Evolutionary conservation across 2,888 invertebrate genomes (phyloP), one percentile per base, ranked within the genome.

Genomic region (Drosophila stalkeri): DNA sequence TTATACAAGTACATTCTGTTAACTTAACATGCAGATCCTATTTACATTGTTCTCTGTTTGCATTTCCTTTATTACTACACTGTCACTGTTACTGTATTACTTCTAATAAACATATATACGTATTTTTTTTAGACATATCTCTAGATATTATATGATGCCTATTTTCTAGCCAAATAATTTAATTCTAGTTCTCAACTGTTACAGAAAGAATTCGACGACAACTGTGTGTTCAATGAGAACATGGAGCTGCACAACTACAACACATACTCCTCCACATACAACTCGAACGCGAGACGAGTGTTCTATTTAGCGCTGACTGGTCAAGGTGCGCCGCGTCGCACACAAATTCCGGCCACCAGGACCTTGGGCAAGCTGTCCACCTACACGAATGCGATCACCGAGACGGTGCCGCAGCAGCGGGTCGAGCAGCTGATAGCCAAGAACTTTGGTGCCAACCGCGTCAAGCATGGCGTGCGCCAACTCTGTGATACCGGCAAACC

Each of bases 191-290:
- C 62, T 78, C 67, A 84, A 86, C 94, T 95, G 94, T 96, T 96
- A 90, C 96, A 97, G 97, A 96, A 95, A 94, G 96, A 96, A 93
- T 96, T 96, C 94, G 96, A 95, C 92, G 96, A 96, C 92, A 96
- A 96, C 91, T 97, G 97, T 94, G 95, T 97, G 92, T 97, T 97
- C 95, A 96, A 97, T 94, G 97, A 97, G 94, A 96, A 95, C 92
- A 95, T 97, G 93, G 97, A 96, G 93, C 95, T 96, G 93, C 96
- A 97, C 93, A 95, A 96, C 93, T 97, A 97, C 94, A 97, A 97
- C 93, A 96, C 96, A 68, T 97, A 97, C 94, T 96, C 97, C 90
- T 96, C 96, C 85, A 94, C 94, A 73, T 95, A 96, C 92, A 95
- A 96, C 94, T 96, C 96, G 72, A 95, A 96, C 93, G 94, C 95